Conservation (phyloP, 2,888 invertebrate species). For the Monoplex corrugatus region DNA sequence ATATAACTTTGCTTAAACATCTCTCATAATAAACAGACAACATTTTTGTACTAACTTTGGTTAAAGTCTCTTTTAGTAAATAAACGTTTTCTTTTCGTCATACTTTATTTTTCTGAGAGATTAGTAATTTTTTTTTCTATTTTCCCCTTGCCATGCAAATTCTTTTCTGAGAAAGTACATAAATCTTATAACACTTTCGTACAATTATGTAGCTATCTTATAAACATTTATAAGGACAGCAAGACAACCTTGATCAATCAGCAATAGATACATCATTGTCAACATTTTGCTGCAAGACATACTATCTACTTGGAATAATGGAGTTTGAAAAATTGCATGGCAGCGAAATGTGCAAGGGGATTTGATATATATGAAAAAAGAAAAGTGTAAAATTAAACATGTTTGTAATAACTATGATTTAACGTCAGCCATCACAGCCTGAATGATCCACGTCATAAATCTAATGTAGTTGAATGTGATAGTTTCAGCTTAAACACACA, state of each 20-base stretch:
- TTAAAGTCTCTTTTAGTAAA: neutral
- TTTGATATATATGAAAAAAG: too few relatives aligned
- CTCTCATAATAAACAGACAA: neutral
- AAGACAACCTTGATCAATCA: too few relatives aligned
- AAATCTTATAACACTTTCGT: neutral
- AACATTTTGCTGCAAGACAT: neutral
- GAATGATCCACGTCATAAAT: too few relatives aligned
- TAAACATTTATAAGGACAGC: neutral
- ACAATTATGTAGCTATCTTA: neutral
- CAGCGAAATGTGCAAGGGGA: too few relatives aligned
- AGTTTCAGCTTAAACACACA: too few relatives aligned
- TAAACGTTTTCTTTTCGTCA: neutral
- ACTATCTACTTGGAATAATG: too few relatives aligned
- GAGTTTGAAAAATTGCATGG: too few relatives aligned
- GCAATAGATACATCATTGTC: too few relatives aligned
- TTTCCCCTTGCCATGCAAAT: neutral
- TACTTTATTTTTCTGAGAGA: neutral
- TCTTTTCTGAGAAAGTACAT: neutral
- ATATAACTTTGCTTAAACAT: neutral
- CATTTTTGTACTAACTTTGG: neutral
- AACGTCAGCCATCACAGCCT: too few relatives aligned
- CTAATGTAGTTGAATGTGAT: too few relatives aligned
- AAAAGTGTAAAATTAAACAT: too few relatives aligned
- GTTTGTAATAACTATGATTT: too few relatives aligned
- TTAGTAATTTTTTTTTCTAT: neutral